Percentiles rank a stretch among this genome's conserved stretches.
phyloP scores from a whole-genome alignment of 2,113 vertebrate genomes.

The Okapia johnstoni region DNA sequence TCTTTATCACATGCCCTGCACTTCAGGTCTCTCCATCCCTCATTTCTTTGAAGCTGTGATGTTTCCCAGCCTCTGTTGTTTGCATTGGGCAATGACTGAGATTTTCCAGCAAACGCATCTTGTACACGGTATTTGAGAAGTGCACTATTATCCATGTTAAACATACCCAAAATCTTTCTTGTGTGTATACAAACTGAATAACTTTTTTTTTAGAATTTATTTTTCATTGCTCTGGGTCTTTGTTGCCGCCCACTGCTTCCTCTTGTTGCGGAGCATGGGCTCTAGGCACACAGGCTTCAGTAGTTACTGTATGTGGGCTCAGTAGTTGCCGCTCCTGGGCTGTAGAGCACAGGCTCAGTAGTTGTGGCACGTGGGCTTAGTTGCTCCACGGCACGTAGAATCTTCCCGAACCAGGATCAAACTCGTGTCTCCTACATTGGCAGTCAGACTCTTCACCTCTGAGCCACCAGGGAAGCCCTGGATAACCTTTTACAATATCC shows the following conservation, averaged over 20 bases:
- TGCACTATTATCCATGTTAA: not conserved
- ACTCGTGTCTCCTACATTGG: not conserved
- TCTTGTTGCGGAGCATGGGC: not conserved
- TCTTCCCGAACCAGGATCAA: not conserved
- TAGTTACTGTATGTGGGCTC: not conserved
- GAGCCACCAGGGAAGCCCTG: not conserved
- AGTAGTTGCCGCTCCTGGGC: not conserved
- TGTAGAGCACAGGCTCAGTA: not conserved
- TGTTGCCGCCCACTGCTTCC: not conserved
- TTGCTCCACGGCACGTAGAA: not conserved
- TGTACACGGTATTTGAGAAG: not conserved
- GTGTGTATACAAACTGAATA: not conserved
- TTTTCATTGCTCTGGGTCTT: not conserved
- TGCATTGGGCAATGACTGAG: not conserved
- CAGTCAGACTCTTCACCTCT: not conserved
- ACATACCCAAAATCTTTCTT: not conserved
- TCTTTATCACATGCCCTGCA: not conserved
- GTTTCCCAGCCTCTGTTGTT: not conserved
- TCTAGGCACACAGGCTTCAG: not conserved
- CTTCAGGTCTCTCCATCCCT: not conserved
- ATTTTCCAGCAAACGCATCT: not conserved
- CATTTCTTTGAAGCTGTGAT: not conserved
- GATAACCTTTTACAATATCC: conserved; percentile 18
- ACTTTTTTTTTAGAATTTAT: not conserved
- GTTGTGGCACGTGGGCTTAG: not conserved